Conservation (phyloP, 2,888 invertebrate genomes). For the Temnothorax ravouxi region DNA sequence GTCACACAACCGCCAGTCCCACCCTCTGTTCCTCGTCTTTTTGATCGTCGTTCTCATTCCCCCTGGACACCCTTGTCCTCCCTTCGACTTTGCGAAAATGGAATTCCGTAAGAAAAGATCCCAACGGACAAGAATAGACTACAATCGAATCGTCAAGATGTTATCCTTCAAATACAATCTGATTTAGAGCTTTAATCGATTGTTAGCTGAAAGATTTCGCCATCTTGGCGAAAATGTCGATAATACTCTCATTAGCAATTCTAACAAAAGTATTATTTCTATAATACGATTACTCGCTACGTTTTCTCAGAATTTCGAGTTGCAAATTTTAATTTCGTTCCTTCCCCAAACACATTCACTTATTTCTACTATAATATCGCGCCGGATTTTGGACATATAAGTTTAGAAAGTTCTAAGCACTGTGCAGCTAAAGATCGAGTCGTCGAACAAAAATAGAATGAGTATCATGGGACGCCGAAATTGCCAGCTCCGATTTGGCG, state of each 20-base stretch:
- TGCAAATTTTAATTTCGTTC: background rate
- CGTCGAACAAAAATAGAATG: slow-evolving; percentile 19
- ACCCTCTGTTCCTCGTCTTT: slow-evolving; percentile 36
- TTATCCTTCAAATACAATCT: slow-evolving; percentile 1
- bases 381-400: background rate
- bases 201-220: background rate
- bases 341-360: background rate
- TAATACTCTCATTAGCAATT: background rate
- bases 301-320: background rate
- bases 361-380: background rate
- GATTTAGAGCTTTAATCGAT: background rate
- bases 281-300: background rate
- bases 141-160: slow-evolving; percentile 18
- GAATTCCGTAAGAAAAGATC: slow-evolving; percentile 50
- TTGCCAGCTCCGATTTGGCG: slow-evolving; percentile 59
- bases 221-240: background rate
- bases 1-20: slow-evolving; percentile 57
- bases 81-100: slow-evolving; percentile 55
- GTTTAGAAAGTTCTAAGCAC: slow-evolving; percentile 13
- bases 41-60: slow-evolving; percentile 62
- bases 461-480: slow-evolving; percentile 48
- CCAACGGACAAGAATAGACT: background rate
- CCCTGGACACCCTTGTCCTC: slow-evolving; percentile 55
- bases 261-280: background rate
- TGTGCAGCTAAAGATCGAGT: background rate